Percentiles rank a stretch among this genome's conserved stretches.
These are phyloP conservation scores for Orcinus orca DNA, from an alignment of 2,113 vertebrate species.

Conservation along the genomic window DNA sequence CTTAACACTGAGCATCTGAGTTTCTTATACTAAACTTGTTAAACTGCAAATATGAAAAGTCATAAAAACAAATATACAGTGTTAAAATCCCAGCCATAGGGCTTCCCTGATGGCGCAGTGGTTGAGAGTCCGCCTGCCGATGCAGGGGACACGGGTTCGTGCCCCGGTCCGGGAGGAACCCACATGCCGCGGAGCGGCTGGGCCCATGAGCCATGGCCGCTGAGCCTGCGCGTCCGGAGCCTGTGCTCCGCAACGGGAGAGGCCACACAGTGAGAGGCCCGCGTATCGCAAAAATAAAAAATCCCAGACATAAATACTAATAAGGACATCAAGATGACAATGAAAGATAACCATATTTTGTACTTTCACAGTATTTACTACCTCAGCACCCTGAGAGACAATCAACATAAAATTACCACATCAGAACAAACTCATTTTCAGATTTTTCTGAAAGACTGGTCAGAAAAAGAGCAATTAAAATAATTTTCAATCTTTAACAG, in stretches of 20 bases:
- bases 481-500: slow-evolving; percentile 56
- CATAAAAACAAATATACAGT: slow-evolving; percentile 13
- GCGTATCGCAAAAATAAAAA: neutral
- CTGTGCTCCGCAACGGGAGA: too few relatives aligned
- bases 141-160: too few relatives aligned
- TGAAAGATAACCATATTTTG: neutral
- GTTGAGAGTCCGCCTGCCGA: too few relatives aligned
- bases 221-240: too few relatives aligned
- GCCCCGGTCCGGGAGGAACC: too few relatives aligned
- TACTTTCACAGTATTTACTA: neutral
- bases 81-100: neutral
- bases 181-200: too few relatives aligned
- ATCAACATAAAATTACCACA: slow-evolving; percentile 46
- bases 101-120: too few relatives aligned
- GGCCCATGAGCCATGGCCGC: too few relatives aligned
- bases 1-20: slow-evolving; percentile 36
- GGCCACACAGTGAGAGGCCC: too few relatives aligned
- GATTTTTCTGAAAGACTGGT: slow-evolving; percentile 53
- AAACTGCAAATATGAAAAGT: slow-evolving; percentile 39
- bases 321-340: slow-evolving; percentile 11
- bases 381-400: neutral
- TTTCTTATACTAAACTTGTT: slow-evolving; percentile 31
- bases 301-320: neutral
- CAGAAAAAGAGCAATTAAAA: slow-evolving; percentile 59
- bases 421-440: slow-evolving; percentile 29